Evolutionary conservation across 1,140 invertebrate species (phyloP).

Genomic region (Orchestia grillus): DNA sequence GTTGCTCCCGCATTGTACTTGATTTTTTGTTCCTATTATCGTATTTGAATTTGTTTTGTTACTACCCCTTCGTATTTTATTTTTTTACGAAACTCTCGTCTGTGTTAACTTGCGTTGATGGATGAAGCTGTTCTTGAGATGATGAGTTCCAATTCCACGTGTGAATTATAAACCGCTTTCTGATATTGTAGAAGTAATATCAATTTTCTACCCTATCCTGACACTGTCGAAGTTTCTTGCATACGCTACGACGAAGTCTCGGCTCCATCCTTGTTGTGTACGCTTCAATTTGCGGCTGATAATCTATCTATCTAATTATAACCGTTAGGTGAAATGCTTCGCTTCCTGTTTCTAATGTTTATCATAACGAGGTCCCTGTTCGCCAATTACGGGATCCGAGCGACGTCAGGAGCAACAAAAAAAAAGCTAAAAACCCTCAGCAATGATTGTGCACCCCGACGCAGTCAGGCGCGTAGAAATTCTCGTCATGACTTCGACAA

Average conservation of each 20-base stretch:
- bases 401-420: neutral
- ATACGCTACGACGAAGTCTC: neutral
- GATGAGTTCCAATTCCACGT: too few species aligned
- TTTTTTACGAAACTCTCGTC: too few species aligned
- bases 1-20: too few species aligned
- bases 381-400: neutral
- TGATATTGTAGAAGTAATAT: neutral
- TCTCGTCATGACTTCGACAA: neutral
- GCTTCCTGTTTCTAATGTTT: constrained; percentile 22
- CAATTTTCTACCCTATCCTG: neutral
- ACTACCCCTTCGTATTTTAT: too few species aligned
- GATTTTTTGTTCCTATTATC: too few species aligned
- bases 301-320: neutral
- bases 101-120: too few species aligned
- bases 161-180: neutral
- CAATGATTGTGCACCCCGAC: neutral
- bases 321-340: neutral
- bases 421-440: too few species aligned
- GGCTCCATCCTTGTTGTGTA: neutral
- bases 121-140: too few species aligned
- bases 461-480: neutral
- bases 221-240: neutral
- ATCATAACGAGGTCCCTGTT: constrained; percentile 14
- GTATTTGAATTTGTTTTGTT: too few species aligned
- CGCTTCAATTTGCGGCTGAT: neutral